These are phyloP conservation scores for Hyperoplus immaculatus DNA, from an alignment of 2,797 vertebrate species.

Conservation along the genomic window DNA sequence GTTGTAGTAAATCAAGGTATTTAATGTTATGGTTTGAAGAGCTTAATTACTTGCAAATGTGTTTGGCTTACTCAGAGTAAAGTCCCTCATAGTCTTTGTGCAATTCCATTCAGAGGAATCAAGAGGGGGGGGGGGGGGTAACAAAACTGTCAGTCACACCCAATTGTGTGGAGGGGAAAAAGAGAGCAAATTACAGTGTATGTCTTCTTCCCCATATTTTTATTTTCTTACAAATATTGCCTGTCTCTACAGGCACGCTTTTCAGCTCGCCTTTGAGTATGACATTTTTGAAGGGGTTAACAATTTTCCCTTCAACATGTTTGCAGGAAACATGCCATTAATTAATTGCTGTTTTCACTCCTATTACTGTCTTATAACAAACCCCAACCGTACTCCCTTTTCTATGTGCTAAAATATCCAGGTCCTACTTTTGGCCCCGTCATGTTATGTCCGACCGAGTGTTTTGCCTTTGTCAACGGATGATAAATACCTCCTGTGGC, in stretches of 20 bases:
- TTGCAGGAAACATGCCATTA: neutral
- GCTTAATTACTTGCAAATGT: neutral
- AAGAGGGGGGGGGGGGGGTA: too few species aligned
- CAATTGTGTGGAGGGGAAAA: neutral
- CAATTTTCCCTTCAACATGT: neutral
- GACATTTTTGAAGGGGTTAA: neutral
- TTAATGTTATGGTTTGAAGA: neutral
- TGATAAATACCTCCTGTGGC: neutral
- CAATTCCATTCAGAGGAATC: neutral
- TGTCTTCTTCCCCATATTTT: neutral
- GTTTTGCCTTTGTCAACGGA: slow-evolving; percentile 1
- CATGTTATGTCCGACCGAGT: neutral
- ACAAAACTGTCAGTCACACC: too few species aligned
- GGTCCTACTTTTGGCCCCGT: neutral
- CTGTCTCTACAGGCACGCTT: neutral
- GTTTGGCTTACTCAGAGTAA: neutral
- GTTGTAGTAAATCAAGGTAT: neutral
- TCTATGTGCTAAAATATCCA: neutral
- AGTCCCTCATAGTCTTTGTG: neutral
- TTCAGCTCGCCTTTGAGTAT: neutral
- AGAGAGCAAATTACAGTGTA: neutral
- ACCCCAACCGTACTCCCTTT: neutral
- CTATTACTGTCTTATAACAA: neutral
- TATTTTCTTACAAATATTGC: neutral
- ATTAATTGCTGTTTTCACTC: neutral